Conservation (phyloP, 2,888 invertebrate genomes). For the Phorcus lineatus region DNA sequence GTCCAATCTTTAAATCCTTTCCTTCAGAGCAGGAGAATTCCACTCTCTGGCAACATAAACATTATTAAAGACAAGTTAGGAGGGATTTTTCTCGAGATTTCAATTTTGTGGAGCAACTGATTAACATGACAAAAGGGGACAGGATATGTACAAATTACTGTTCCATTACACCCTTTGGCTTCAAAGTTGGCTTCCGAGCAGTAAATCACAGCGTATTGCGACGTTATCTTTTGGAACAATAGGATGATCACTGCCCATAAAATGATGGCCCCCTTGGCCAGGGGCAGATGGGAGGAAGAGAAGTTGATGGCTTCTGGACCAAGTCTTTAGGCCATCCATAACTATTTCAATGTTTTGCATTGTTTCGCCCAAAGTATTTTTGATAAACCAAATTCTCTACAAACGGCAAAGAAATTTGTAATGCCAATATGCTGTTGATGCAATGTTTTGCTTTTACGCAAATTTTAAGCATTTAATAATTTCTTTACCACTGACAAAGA, state of each 20-base stretch:
- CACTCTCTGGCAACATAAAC: neutral
- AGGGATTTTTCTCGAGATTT: constrained; percentile 1
- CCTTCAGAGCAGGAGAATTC: neutral
- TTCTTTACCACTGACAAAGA: no score
- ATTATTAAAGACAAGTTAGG: neutral
- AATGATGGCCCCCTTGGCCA: neutral
- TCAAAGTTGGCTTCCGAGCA: neutral
- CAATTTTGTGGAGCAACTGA: neutral
- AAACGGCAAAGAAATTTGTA: no score
- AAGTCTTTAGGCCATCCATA: no score
- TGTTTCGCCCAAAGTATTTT: no score
- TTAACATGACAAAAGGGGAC: constrained; percentile 17
- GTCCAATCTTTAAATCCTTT: neutral
- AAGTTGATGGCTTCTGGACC: neutral
- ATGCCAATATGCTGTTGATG: no score
- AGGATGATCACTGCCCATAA: constrained; percentile 2
- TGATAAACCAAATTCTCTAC: no score
- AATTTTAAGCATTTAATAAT: no score
- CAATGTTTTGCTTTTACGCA: no score
- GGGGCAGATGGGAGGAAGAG: neutral
- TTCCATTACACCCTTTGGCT: constrained; percentile 8
- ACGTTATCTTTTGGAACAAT: constrained; percentile 19
- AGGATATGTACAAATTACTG: constrained; percentile 21
- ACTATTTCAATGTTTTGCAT: no score
- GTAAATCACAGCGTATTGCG: constrained; percentile 1